Conservation (phyloP, 2,113 vertebrate genomes). For the Pseudonaja textilis region DNA sequence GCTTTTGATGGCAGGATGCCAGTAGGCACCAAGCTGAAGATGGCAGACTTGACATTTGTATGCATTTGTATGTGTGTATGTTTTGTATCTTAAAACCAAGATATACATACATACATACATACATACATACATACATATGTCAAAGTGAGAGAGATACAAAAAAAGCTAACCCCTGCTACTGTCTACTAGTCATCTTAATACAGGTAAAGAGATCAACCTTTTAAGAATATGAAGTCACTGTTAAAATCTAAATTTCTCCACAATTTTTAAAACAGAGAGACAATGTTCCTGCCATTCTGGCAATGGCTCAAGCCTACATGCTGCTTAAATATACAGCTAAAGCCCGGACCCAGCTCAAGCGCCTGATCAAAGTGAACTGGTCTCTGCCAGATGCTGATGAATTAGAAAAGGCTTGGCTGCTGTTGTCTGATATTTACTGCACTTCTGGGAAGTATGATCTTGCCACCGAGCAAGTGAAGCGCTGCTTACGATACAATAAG, state of each 20-base stretch:
- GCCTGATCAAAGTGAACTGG: constrained; percentile 61
- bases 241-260: not conserved
- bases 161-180: not conserved
- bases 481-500: constrained; percentile 73
- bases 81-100: too few relatives aligned
- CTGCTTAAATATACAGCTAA: constrained; percentile 66
- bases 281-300: constrained; percentile 52
- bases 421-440: constrained; percentile 75
- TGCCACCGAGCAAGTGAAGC: constrained; percentile 64
- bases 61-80: too few relatives aligned
- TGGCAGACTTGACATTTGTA: too few relatives aligned
- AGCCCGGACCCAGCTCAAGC: constrained; percentile 70
- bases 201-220: not conserved
- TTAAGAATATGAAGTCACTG: not conserved
- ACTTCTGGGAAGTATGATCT: constrained; percentile 70
- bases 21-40: too few relatives aligned
- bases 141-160: not conserved
- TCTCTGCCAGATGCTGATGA: constrained; percentile 51
- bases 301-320: constrained; percentile 59
- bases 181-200: not conserved
- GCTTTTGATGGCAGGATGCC: too few relatives aligned
- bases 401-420: constrained; percentile 69
- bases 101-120: too few relatives aligned
- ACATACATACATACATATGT: too few relatives aligned
- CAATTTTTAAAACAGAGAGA: constrained; percentile 50